Conservation (phyloP, 2,797 vertebrate species). For the Thunnus albacares region DNA sequence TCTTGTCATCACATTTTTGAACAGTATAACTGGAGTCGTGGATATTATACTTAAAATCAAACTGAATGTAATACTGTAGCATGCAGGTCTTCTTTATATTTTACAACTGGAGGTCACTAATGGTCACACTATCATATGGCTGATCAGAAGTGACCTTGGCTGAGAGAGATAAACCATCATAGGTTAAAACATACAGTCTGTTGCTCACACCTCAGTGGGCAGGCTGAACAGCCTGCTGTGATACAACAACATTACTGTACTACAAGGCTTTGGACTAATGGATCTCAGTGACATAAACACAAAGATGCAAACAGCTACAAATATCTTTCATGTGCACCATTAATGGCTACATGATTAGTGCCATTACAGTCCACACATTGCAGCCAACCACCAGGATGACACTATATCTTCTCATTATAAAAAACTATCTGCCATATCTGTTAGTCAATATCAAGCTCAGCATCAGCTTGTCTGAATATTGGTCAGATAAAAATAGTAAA, state of each 20-base stretch:
- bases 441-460: not conserved
- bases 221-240: slow-evolving; percentile 33
- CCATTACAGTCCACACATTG: not conserved
- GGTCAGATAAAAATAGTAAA: not conserved
- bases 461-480: not conserved
- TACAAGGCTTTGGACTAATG: not conserved
- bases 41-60: not conserved
- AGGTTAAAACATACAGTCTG: slow-evolving; percentile 32
- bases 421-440: not conserved
- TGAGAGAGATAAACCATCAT: slow-evolving; percentile 32
- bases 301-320: not conserved
- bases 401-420: not conserved
- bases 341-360: not conserved
- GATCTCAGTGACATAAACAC: slow-evolving; percentile 7
- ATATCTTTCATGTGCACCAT: not conserved
- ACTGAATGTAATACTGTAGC: not conserved
- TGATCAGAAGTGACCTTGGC: slow-evolving; percentile 49
- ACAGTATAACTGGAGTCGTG: not conserved
- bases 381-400: not conserved
- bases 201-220: slow-evolving; percentile 43
- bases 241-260: slow-evolving; percentile 23
- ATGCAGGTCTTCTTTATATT: not conserved
- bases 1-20: not conserved
- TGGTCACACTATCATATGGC: slow-evolving; percentile 20
- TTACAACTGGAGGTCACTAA: slow-evolving; percentile 26